phyloP scores from a whole-genome alignment of 2,797 vertebrate genomes.

The Eidolon dupreanum region DNA sequence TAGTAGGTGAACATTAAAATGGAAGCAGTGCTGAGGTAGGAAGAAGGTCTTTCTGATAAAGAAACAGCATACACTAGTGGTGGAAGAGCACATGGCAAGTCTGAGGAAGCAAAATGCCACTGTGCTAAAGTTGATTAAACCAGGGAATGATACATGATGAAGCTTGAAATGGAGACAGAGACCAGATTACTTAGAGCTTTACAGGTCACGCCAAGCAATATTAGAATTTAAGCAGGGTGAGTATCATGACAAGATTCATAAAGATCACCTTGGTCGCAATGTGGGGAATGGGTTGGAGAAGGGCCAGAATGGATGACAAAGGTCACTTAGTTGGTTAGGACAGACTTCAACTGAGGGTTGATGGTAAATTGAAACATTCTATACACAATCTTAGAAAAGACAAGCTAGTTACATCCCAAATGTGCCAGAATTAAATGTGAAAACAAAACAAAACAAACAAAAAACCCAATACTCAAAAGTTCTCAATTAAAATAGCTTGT shows the following conservation, averaged over 20 bases:
- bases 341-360: neutral
- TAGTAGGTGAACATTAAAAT: neutral
- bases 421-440: neutral
- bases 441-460: neutral
- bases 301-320: too few relatives aligned
- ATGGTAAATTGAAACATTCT: neutral
- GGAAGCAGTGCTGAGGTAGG: rapidly evolving
- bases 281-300: neutral
- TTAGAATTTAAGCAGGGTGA: neutral
- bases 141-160: neutral
- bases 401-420: neutral
- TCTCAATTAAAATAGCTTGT: neutral
- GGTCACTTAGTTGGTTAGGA: neutral
- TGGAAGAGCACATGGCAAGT: neutral
- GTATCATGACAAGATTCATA: neutral
- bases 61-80: neutral
- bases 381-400: neutral
- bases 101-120: neutral
- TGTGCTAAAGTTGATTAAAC: neutral
- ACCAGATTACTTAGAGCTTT: neutral
- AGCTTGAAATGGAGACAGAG: neutral
- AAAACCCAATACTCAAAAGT: neutral
- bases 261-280: neutral
- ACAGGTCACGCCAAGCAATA: neutral
- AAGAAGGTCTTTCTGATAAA: neutral